These are phyloP conservation scores for Acanthornis magna DNA, from an alignment of 2,797 vertebrate genomes.

Conservation along the genomic window DNA sequence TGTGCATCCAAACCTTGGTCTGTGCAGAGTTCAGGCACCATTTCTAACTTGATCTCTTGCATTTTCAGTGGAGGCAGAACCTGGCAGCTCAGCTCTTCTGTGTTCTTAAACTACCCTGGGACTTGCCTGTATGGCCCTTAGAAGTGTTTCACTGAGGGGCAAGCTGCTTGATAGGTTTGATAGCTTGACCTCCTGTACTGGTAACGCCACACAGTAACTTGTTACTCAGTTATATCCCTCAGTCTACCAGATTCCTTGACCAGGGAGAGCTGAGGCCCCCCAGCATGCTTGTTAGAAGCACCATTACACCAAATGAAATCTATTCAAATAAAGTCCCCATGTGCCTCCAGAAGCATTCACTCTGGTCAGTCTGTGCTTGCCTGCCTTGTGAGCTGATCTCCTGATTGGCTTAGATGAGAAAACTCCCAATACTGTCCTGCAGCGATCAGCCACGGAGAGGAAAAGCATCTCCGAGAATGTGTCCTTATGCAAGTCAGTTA, in stretches of 20 bases:
- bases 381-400: not conserved
- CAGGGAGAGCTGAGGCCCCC: rapidly evolving
- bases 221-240: not conserved
- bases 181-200: not conserved
- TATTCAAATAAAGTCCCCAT: not conserved
- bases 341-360: not conserved
- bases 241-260: not conserved
- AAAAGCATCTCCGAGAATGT: not conserved
- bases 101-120: not conserved
- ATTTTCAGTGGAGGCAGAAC: not conserved
- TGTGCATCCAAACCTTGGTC: not conserved
- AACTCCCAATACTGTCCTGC: not conserved
- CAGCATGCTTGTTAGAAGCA: not conserved
- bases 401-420: not conserved
- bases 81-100: not conserved
- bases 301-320: not conserved
- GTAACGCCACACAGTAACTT: no score
- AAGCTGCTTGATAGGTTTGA: not conserved
- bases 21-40: not conserved
- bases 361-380: not conserved
- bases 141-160: not conserved
- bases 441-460: not conserved
- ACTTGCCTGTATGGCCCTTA: not conserved
- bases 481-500: not conserved
- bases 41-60: not conserved